Base-by-base conservation (phyloP, 2,888 invertebrate species). In the Torymus aiolomorphi region DNA sequence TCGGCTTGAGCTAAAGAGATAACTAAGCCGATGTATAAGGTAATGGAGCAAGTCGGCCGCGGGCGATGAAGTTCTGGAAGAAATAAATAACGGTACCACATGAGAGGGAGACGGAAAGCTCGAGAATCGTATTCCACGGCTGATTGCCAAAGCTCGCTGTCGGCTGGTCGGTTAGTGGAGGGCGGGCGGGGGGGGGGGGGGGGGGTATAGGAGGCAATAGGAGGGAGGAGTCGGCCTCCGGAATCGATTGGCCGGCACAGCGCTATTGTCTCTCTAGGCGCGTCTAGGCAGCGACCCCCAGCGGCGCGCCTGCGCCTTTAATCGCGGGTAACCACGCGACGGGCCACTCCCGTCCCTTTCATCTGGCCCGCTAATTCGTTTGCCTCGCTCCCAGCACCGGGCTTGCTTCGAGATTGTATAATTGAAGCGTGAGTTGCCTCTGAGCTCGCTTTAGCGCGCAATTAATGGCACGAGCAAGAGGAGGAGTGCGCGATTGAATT, bases 381-480 rank as follows among this genome's bases (percentile, higher is more conserved):
- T 5, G 31, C 2, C 31, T 31, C 31, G 5, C 31, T 31, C 4
- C 31, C 31, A 31, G 4, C 31, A 3, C 31, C 31, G 3, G 31
- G 4, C 31, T 31, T 3, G 31, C 31, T 31, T 31, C 8, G 54
- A 71, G 71, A 71, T 71, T 71, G 61, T 61, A 71, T 71, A 71
- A 71, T 61, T 71, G 71, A 61, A 71, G 71, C 71, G 59, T 59
- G 71, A 71, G 71, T 59, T 59, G 59, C 52, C 52, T 52, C 52
- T 56, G 69, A 18, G 16, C 20, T 56, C 31, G 20, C 59, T 31
- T n/a, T 16, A 16, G 31, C 31, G 11, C 70, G 69, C 70, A 76
- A 70, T 76, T 70, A 76, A 76, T 76, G 76, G 76, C 63, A 76
- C 62, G 31, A 4, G n/a, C 67, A n/a, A 14, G 72, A 72, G 52